Conservation (phyloP, 2,888 invertebrate species). For the Apotomis capreana region DNA sequence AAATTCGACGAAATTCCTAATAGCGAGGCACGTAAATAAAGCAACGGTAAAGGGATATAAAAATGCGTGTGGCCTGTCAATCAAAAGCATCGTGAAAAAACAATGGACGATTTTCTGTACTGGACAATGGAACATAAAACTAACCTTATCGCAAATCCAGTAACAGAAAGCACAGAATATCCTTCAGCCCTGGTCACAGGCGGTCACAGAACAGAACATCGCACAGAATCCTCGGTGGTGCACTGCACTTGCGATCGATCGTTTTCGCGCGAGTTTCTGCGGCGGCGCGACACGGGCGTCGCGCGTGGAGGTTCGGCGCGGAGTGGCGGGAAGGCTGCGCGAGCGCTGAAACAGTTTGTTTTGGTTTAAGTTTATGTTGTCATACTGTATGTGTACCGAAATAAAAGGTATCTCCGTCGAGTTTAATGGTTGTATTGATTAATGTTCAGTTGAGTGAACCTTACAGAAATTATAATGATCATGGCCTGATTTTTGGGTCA, state of each 20-base stretch:
- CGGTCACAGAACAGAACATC: constrained; percentile 73
- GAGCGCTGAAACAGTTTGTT: constrained; percentile 44
- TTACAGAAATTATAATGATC: no score
- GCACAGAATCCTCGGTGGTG: constrained; percentile 58
- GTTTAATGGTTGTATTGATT: no score
- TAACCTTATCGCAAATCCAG: constrained; percentile 61
- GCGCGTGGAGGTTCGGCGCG: constrained; percentile 78
- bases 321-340: constrained; percentile 60
- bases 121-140: constrained; percentile 49
- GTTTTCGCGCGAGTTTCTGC: constrained; percentile 64
- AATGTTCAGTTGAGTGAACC: no score
- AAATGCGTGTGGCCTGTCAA: constrained; percentile 49
- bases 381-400: not conserved
- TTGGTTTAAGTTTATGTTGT: constrained; percentile 25
- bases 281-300: constrained; percentile 74
- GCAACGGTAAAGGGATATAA: constrained; percentile 25
- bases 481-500: no score
- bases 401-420: not conserved
- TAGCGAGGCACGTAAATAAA: constrained; percentile 10
- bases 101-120: constrained; percentile 61
- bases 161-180: constrained; percentile 47
- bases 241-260: constrained; percentile 59
- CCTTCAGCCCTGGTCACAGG: constrained; percentile 66
- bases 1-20: not conserved
- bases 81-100: constrained; percentile 53